Base-by-base conservation (phyloP, 2,113 vertebrate species). In the Urocynchramus pylzowi region DNA sequence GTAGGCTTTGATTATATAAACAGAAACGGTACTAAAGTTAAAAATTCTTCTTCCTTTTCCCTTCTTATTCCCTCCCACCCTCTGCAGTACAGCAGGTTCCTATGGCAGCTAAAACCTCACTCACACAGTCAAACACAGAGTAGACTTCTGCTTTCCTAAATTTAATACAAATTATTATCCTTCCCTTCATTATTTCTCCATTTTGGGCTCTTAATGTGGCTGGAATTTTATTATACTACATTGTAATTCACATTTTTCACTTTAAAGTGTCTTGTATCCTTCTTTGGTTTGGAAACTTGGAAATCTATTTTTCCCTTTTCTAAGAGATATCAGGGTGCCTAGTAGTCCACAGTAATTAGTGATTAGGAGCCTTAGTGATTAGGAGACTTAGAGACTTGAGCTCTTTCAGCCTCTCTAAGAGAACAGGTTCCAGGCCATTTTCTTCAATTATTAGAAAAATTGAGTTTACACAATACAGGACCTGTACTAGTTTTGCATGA, bases 81-180 rank as follows among this genome's bases (percentile, higher is more conserved):
- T 90, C 65, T 75, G 53, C 69, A 75, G 53, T 14, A 22, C 33
- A 6, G 18, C 41, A 78, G 45, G 94, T 96, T 94, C 73, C 92
- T 70, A 93, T 82, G 80, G 94, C 49, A 95, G 90, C 69, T 93
- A 93, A 95, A 96, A 50, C 79, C 85, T 56, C 79, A n/a, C 35
- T 75, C 71, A 64, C 57, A 84, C 31, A 77, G 85, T 44, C 67
- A 93, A 92, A 86, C 60, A 79, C 8, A 47, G 35, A 90, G 21
- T 3, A 79, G 64, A 35, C 39, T 90, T 77, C 60, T 90, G 16
- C 64, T 92, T 87, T 68, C 41, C 65, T 19, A 45, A 41, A 27
- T 64, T 94, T 79, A 90, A 71, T 52, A 82, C 52, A 61, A 76
- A 90, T 84, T 71, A n/a, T 63, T 94, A 59, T 37, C 52, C 6